Percentiles rank a stretch among this genome's conserved stretches.
phyloP scores from a whole-genome alignment of 2,113 vertebrate species.

The Amblyopsis rosae region DNA sequence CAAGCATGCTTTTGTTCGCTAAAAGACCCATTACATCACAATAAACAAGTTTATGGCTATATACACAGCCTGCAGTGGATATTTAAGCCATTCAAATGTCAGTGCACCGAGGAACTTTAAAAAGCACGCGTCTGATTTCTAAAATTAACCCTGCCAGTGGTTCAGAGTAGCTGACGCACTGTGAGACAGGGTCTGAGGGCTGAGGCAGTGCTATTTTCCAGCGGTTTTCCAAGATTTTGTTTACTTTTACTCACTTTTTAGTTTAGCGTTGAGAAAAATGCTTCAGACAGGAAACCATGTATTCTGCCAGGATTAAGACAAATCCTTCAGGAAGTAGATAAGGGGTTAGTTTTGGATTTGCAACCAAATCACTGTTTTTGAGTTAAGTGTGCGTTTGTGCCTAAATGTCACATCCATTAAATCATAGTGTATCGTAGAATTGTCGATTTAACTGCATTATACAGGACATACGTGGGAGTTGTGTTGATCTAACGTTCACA shows the following conservation, averaged over 20 bases:
- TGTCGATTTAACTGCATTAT: too few species aligned
- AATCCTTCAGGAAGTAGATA: too few species aligned
- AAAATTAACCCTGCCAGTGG: slow-evolving; percentile 39
- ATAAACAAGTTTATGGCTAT: slow-evolving; percentile 11
- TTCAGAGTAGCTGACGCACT: slow-evolving; percentile 4
- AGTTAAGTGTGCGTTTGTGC: too few species aligned
- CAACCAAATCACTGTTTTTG: too few species aligned
- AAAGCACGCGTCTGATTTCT: slow-evolving; percentile 41
- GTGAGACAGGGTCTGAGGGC: background rate
- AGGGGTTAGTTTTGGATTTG: too few species aligned
- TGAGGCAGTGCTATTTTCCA: background rate
- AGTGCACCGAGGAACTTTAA: slow-evolving; percentile 28
- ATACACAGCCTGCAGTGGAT: slow-evolving; percentile 4
- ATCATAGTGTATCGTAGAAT: too few species aligned
- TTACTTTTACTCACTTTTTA: background rate
- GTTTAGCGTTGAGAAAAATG: too few species aligned
- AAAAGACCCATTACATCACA: background rate
- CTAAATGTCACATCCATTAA: too few species aligned
- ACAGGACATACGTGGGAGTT: too few species aligned
- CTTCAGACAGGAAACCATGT: too few species aligned
- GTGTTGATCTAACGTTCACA: too few species aligned
- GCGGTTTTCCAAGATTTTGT: background rate
- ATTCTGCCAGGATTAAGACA: too few species aligned
- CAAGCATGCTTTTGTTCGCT: background rate
- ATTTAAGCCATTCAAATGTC: slow-evolving; percentile 52